phyloP scores from a whole-genome alignment of 2,888 invertebrate species.

The Drepana falcataria region DNA sequence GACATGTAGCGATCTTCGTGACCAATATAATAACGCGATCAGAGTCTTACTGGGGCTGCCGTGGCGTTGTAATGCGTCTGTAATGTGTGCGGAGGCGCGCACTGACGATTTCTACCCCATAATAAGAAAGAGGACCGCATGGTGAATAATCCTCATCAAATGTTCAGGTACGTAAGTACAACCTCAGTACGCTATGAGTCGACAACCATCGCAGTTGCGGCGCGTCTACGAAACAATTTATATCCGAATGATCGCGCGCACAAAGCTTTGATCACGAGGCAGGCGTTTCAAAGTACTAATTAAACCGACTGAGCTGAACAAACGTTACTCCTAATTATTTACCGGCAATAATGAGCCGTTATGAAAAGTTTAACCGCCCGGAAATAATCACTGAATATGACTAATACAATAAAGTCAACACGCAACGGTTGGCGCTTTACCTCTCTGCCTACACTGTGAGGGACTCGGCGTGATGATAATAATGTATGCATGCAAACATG shows the following conservation, averaged over 20 bases:
- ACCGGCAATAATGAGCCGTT: slow-evolving; percentile 44
- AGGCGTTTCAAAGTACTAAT: slow-evolving; percentile 37
- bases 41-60: no score
- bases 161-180: no score
- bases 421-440: not conserved
- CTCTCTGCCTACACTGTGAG: no score
- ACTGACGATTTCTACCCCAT: no score
- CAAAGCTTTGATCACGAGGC: slow-evolving; percentile 48
- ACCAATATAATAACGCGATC: no score
- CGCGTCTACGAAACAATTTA: slow-evolving; percentile 23
- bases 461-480: no score
- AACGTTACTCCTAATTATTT: slow-evolving; percentile 45
- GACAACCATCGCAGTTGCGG: slow-evolving; percentile 10
- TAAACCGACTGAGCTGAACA: slow-evolving; percentile 34
- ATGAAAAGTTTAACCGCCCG: slow-evolving; percentile 40
- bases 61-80: no score
- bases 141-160: no score
- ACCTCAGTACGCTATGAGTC: not conserved
- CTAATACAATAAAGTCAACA: slow-evolving; percentile 6
- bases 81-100: no score
- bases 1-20: no score
- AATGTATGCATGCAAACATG: no score
- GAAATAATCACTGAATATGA: slow-evolving; percentile 39
- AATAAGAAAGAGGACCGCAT: no score
- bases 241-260: slow-evolving; percentile 29